These are phyloP conservation scores for Ceratoteleas bidentatus DNA, from an alignment of 1,140 invertebrate genomes.

Conservation along the genomic window DNA sequence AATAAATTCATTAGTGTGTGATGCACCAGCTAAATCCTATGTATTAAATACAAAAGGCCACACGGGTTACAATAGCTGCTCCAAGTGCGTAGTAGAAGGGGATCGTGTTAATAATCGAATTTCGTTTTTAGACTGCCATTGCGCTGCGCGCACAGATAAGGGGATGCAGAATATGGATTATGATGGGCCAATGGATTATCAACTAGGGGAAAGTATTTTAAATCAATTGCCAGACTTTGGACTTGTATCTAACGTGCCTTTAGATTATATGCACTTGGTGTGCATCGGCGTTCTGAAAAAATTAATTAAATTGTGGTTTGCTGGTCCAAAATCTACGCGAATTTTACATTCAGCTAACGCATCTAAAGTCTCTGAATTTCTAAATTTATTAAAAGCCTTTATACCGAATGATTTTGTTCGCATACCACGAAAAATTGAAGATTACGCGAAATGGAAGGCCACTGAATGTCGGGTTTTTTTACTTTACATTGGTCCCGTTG, in stretches of 20 bases:
- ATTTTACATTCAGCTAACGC: not conserved
- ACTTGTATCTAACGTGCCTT: not conserved
- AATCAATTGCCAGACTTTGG: not conserved
- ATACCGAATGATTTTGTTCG: not conserved
- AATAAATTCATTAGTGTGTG: not conserved
- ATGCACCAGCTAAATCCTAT: not conserved
- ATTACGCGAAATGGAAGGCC: not conserved
- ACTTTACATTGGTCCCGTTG: not conserved
- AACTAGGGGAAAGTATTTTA: not conserved
- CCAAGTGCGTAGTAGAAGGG: not conserved
- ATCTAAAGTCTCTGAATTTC: not conserved
- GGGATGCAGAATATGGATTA: not conserved
- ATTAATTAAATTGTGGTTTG: not conserved
- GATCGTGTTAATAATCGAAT: not conserved
- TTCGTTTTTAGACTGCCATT: not conserved
- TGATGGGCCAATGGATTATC: constrained; percentile 4
- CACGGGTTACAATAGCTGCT: not conserved
- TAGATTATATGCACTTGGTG: constrained; percentile 1
- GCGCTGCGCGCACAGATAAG: not conserved
- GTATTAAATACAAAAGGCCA: constrained; percentile 2
- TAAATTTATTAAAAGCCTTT: not conserved
- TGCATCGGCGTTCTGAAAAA: not conserved
- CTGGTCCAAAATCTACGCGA: not conserved
- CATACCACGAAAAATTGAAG: not conserved
- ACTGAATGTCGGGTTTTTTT: not conserved